Conservation (phyloP, 2,888 invertebrate species). For the Protodeltote pygarga region DNA sequence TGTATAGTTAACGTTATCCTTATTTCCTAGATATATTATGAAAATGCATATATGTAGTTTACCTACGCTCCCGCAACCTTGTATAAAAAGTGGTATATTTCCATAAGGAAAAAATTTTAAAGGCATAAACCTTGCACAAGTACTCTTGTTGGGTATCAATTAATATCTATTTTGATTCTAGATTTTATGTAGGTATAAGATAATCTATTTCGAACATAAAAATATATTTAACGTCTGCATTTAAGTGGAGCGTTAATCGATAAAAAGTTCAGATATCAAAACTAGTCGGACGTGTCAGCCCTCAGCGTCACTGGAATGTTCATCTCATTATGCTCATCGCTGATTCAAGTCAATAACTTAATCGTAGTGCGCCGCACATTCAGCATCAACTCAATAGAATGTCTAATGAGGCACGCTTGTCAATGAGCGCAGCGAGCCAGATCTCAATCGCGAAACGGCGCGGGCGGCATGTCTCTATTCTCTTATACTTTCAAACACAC, state of each 20-base stretch:
- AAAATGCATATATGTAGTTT: slow-evolving; percentile 54
- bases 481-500: slow-evolving; percentile 66
- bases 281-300: slow-evolving; percentile 44
- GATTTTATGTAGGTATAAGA: slow-evolving; percentile 16
- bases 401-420: slow-evolving; percentile 69
- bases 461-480: slow-evolving; percentile 57
- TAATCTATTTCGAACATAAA: slow-evolving; percentile 32
- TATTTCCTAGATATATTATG: slow-evolving; percentile 65
- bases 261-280: slow-evolving; percentile 50
- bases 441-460: slow-evolving; percentile 63
- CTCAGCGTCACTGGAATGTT: slow-evolving; percentile 49
- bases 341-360: slow-evolving; percentile 58
- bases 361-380: slow-evolving; percentile 47
- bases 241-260: slow-evolving; percentile 37
- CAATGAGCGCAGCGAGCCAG: slow-evolving; percentile 61
- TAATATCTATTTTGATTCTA: slow-evolving; percentile 30
- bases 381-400: slow-evolving; percentile 57
- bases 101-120: too few relatives aligned
- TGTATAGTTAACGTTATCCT: slow-evolving; percentile 11
- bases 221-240: slow-evolving; percentile 27
- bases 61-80: slow-evolving; percentile 53
- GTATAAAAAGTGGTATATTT: slow-evolving; percentile 52
- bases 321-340: slow-evolving; percentile 51
- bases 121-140: slow-evolving; percentile 37
- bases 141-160: slow-evolving; percentile 37